Evolutionary conservation across 2,113 vertebrate genomes (phyloP), one percentile per base, ranked within the genome.

Genomic region (Tautogolabrus adspersus): DNA sequence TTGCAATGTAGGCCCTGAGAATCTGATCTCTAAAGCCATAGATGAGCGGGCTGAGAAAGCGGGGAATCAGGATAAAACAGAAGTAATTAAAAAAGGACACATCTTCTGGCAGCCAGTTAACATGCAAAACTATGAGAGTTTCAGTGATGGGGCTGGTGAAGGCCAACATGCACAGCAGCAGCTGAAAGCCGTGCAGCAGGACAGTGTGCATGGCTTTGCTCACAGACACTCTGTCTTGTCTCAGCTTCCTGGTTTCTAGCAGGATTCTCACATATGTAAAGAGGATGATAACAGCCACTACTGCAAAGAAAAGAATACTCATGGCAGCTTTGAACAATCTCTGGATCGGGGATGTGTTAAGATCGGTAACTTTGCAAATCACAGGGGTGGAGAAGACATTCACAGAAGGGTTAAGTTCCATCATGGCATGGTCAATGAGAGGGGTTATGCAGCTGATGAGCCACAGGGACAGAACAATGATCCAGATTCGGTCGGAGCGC

Each of bases 191-290:
- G 0, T 95, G 94, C 5, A 95, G 82, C 52, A 95, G 66, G 72
- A 95, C 93, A 0, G 94, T 95, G 84, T 94, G 84, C 79, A 92
- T 88, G 70, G 93, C 94, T 80, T 89, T 94, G 40, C 2, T 84
- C 66, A 92, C 91, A 0, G 93, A 94, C 5, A 8, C 73, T 49
- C 63, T 66, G 71, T 94, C 91, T 64, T 90, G 90, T 22, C 90
- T 76, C 90, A 94, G 56, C 60, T 73, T 92, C 44, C 82, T 89
- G 38, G 94, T 92, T 75, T 93, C 90, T 56, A 93, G 66, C 44
- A 95, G 66, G 66, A 95, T 94, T 42, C 87, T 88, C 22, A 94
- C 61, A 9, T 95, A 95, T 1, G 94, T 95, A 56, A 93, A 94
- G 62, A 94, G 65, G 54, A 95, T 94, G 59, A 93, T 26, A 10